Evolutionary conservation across 2,888 invertebrate species (phyloP).

Genomic region (Nineta flava): DNA sequence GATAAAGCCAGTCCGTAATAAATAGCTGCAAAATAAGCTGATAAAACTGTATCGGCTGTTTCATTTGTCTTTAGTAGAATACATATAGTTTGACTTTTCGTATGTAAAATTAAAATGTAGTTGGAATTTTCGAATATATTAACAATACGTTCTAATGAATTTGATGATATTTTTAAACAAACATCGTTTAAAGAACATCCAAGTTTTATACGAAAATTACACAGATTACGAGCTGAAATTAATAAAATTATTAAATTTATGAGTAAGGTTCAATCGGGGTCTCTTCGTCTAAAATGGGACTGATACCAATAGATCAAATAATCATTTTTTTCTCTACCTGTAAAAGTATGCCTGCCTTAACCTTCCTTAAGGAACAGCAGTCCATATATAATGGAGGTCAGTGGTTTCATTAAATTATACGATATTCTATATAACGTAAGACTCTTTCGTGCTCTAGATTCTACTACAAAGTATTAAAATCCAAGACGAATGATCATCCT

Average conservation of each 20-base stretch:
- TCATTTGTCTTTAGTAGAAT: slow-evolving; percentile 38
- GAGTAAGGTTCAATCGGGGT: too few species aligned
- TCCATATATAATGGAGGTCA: too few species aligned
- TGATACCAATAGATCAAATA: too few species aligned
- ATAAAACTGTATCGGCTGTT: slow-evolving; percentile 36
- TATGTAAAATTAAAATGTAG: slow-evolving; percentile 38
- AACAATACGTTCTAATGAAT: slow-evolving; percentile 26
- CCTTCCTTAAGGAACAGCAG: too few species aligned
- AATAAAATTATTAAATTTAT: slow-evolving; percentile 4
- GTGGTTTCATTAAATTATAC: too few species aligned
- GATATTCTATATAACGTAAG: too few species aligned
- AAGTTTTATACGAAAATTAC: slow-evolving; percentile 43
- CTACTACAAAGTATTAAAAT: too few species aligned
- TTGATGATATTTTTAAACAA: slow-evolving; percentile 15
- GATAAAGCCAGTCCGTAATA: slow-evolving; percentile 31
- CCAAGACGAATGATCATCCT: too few species aligned
- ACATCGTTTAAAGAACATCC: slow-evolving; percentile 35
- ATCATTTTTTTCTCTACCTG: too few species aligned
- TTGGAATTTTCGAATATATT: slow-evolving; percentile 31
- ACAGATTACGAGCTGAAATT: slow-evolving; percentile 37
- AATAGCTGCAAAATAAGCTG: slow-evolving; percentile 53
- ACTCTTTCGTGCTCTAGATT: too few species aligned
- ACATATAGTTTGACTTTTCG: slow-evolving; percentile 31
- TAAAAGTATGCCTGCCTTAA: too few species aligned
- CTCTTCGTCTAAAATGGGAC: too few species aligned